Conservation (phyloP, 2,113 vertebrate genomes). For the Phrynosoma blainvillii region DNA sequence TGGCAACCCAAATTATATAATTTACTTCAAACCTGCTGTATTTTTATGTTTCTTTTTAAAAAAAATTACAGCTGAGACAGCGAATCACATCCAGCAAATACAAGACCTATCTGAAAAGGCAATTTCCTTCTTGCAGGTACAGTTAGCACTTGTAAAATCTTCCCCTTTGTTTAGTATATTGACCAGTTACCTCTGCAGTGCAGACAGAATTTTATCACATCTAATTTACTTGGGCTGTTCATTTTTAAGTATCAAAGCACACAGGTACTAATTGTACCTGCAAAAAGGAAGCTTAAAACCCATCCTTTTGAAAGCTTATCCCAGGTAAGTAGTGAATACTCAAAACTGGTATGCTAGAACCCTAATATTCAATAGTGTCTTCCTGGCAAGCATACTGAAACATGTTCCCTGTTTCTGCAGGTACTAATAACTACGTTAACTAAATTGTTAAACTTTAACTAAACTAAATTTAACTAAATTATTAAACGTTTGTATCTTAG, state of each 20-base stretch:
- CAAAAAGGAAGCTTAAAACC: conserved; percentile 1
- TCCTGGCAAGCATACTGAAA: background rate
- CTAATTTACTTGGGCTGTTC: conserved; percentile 11
- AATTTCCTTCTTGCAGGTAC: conserved; percentile 8
- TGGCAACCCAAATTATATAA: conserved; percentile 4
- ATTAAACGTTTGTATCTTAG: background rate
- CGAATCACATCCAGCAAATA: background rate
- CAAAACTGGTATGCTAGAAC: background rate
- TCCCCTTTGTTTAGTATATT: background rate
- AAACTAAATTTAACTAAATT: too few relatives aligned
- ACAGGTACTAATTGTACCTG: conserved; percentile 15
- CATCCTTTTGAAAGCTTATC: background rate
- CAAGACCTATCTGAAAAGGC: background rate
- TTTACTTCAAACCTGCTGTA: background rate
- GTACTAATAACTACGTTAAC: background rate
- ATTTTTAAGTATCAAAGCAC: conserved; percentile 11
- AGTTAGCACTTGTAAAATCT: conserved; percentile 11
- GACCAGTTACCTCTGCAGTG: conserved; percentile 6
- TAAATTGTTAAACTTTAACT: too few relatives aligned
- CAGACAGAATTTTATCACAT: conserved; percentile 12
- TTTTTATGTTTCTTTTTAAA: background rate
- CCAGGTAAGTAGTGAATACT: background rate
- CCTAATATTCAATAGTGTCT: background rate
- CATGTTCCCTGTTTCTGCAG: background rate
- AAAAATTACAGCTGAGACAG: background rate